Base-by-base conservation (phyloP, 1,140 invertebrate species). In the Atta colombica region DNA sequence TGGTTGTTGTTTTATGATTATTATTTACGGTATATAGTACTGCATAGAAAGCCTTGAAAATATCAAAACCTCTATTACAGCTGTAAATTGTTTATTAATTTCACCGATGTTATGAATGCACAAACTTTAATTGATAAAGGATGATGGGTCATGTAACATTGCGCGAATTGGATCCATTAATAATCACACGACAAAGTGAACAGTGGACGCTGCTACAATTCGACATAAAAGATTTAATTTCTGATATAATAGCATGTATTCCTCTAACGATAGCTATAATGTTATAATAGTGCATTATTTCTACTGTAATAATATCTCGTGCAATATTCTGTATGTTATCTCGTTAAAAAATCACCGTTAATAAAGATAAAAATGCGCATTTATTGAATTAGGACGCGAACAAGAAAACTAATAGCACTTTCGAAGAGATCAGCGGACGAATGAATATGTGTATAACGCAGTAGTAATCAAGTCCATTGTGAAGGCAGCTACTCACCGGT, bases 401-500 rank as follows among this genome's bases (percentile, higher is more conserved):
- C 51, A 61, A 51, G 6, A 28, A 61, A 49, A 28, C 28, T 75
- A 61, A 75, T 18, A 21, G n/a, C 31, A 61, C 25, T 16, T 21
- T 39, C 35, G 35, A n/a, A 31, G n/a, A 61, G 35, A 84, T 51
- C 35, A 25, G 7, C 31, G 35, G 53, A 60, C 10, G 2, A 49
- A 81, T 71, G 14, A 80, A 80, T 18, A 1, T 21, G 4, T 0
- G 6, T 3, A 49, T n/a, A 68, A 14, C 14, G 39, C 55, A 58
- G 49, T 61, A 53, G n/a, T 84, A 84, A 75, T 84, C 58, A 61
- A 51, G 25, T 25, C n/a, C 10, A 74, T 63, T 74, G 55, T 61
- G 18, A 61, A 21, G 6, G 16, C 69, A 58, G 55, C n/a, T 16
- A 93, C 93, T 95, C 80, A 95, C 94, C 94, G 35, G 89, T 94